Conservation (phyloP, 2,888 invertebrate species). For the Metopia argyrocephala region DNA sequence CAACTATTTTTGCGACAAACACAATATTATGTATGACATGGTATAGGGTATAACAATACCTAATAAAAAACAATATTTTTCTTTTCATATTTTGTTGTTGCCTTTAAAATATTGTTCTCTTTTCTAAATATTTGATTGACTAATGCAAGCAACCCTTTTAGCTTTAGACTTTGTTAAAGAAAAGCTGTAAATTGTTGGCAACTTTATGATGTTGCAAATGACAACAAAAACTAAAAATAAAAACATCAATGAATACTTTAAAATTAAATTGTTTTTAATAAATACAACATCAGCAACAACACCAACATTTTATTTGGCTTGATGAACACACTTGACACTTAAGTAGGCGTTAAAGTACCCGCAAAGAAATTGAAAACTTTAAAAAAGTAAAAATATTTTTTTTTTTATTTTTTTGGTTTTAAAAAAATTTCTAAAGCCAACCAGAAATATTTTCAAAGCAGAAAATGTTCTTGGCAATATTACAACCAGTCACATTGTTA, state of each 20-base stretch:
- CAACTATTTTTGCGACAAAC: too few species aligned
- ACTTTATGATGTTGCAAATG: slow-evolving; percentile 39
- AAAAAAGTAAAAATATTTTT: slow-evolving; percentile 63
- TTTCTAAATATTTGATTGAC: slow-evolving; percentile 9
- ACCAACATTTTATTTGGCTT: slow-evolving; percentile 64
- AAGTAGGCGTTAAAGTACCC: slow-evolving; percentile 69
- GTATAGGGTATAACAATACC: too few species aligned
- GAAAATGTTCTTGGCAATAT: slow-evolving; percentile 27
- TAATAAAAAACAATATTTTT: too few species aligned
- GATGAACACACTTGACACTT: slow-evolving; percentile 73
- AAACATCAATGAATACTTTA: slow-evolving; percentile 3
- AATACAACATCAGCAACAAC: background rate
- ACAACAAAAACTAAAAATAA: slow-evolving; percentile 45
- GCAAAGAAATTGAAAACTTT: slow-evolving; percentile 66
- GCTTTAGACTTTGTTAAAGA: background rate
- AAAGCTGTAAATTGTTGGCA: slow-evolving; percentile 24
- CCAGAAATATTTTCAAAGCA: too few species aligned
- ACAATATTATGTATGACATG: too few species aligned
- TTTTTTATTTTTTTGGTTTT: too few species aligned
- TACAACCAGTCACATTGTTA: slow-evolving; percentile 43
- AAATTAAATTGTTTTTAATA: slow-evolving; percentile 37
- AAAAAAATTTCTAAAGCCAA: too few species aligned
- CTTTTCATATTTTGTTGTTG: background rate
- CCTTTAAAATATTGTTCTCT: background rate
- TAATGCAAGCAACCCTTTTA: background rate